These are phyloP conservation scores for Xiphias gladius DNA, from an alignment of 2,113 vertebrate species.

Conservation along the genomic window DNA sequence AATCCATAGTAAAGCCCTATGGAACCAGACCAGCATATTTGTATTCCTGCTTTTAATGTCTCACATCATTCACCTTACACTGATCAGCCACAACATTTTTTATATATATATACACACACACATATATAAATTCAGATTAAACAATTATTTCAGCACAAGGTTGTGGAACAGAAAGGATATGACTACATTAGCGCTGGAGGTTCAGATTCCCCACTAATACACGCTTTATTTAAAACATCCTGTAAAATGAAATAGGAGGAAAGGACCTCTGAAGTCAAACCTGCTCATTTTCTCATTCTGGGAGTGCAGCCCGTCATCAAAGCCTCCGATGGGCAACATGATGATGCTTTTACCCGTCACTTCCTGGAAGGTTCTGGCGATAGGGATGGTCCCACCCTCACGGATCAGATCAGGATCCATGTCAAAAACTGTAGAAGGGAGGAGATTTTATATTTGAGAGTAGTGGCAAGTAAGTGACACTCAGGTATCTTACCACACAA, in stretches of 20 bases:
- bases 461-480: too few relatives aligned
- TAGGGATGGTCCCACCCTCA: constrained; percentile 86
- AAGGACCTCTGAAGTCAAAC: constrained; percentile 51
- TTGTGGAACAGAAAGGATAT: neutral
- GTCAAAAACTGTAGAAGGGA: constrained; percentile 75
- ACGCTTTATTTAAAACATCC: neutral
- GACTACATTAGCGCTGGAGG: neutral
- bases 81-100: too few relatives aligned
- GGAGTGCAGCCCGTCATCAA: constrained; percentile 87
- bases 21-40: neutral
- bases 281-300: constrained; percentile 89
- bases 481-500: neutral
- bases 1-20: neutral
- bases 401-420: constrained; percentile 85
- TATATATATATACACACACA: too few relatives aligned
- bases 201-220: neutral
- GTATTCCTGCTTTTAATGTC: neutral
- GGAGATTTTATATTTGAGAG: neutral
- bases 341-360: constrained; percentile 85
- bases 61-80: neutral
- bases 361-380: constrained; percentile 84
- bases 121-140: neutral
- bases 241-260: neutral
- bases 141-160: neutral
- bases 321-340: constrained; percentile 86